These are phyloP conservation scores for Astreopora myriophthalma DNA, from an alignment of 64 coral and sea anemone genomes.

Conservation along the genomic window DNA sequence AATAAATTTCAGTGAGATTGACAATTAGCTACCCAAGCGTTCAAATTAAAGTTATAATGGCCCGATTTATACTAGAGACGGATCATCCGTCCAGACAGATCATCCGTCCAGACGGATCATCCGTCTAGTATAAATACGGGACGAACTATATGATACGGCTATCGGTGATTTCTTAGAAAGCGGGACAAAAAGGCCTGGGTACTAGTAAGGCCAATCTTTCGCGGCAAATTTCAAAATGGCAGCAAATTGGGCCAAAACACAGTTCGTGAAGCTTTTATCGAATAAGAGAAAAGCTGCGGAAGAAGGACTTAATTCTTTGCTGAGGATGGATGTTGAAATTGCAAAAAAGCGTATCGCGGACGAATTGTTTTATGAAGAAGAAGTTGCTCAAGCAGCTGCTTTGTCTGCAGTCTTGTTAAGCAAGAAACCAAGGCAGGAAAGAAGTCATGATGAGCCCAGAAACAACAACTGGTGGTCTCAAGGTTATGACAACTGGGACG, in stretches of 20 bases:
- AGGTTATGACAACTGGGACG: slow-evolving; percentile 54
- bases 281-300: slow-evolving; percentile 17
- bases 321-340: neutral
- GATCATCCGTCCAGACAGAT: no score
- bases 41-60: no score
- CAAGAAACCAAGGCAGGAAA: slow-evolving; percentile 41
- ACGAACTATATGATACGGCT: no score
- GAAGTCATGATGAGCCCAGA: slow-evolving; percentile 39
- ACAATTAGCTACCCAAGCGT: no score
- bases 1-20: no score
- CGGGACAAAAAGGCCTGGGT: neutral
- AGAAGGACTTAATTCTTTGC: neutral
- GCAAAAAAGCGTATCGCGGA: neutral
- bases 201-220: no score
- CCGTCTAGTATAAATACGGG: no score
- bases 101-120: no score
- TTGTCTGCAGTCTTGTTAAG: slow-evolving; percentile 31
- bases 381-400: slow-evolving; percentile 28
- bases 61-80: no score
- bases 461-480: slow-evolving; percentile 35
- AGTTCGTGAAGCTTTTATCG: slow-evolving; percentile 27
- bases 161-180: neutral
- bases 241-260: neutral
- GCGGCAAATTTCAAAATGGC: neutral
- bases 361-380: slow-evolving; percentile 24